phyloP scores from a whole-genome alignment of 2,113 vertebrate genomes.

The Dinomys branickii region DNA sequence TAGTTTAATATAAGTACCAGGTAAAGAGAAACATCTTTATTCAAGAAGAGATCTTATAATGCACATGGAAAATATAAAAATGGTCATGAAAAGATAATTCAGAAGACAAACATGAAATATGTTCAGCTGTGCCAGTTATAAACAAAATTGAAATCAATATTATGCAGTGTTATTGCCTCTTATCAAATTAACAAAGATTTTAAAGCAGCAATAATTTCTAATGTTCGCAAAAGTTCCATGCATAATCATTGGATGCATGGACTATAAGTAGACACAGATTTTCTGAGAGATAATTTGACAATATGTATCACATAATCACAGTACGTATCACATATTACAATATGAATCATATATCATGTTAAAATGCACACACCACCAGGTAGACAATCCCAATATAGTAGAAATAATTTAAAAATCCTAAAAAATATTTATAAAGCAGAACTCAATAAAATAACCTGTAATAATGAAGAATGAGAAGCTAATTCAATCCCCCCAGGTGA shows the following conservation, averaged over 20 bases:
- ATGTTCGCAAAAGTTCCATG: neutral
- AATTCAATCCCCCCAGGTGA: neutral
- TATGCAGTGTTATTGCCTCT: neutral
- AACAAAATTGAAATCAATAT: conserved; percentile 32
- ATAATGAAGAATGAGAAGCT: conserved; percentile 6
- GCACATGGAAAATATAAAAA: neutral
- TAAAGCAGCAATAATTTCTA: neutral
- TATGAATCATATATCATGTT: neutral
- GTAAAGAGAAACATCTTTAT: neutral
- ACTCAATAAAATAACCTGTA: neutral
- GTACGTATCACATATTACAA: neutral
- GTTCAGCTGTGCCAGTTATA: neutral
- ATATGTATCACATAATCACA: neutral
- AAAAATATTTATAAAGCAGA: neutral
- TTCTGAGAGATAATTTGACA: conserved; percentile 10
- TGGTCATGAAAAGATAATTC: neutral
- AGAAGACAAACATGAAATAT: neutral
- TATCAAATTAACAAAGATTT: conserved; percentile 31
- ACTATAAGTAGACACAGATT: neutral
- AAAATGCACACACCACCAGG: neutral
- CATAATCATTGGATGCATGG: neutral
- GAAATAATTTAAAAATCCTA: conserved; percentile 4
- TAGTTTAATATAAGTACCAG: conserved; percentile 12
- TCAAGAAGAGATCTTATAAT: neutral
- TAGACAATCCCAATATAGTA: neutral